These are phyloP conservation scores for Hypselothyrea guttata DNA, from an alignment of 2,888 invertebrate species.

Conservation along the genomic window DNA sequence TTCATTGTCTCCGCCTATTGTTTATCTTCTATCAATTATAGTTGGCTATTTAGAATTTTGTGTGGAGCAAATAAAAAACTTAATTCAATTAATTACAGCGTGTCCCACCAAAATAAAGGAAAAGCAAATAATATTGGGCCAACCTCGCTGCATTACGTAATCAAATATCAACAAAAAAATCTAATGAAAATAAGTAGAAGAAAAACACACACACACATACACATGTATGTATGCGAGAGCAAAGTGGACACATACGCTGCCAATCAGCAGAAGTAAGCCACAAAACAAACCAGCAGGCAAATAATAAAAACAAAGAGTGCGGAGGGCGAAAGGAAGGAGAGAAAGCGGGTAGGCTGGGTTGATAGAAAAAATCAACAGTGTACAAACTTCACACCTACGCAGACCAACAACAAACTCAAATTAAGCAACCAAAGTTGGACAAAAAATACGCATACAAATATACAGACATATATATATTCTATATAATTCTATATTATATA, in stretches of 20 bases:
- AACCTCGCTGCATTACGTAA: slow-evolving; percentile 51
- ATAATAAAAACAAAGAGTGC: slow-evolving; percentile 21
- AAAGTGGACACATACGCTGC: slow-evolving; percentile 54
- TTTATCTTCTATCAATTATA: too few relatives aligned
- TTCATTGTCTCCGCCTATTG: too few relatives aligned
- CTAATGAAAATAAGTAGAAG: slow-evolving; percentile 28
- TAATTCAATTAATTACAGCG: slow-evolving; percentile 62
- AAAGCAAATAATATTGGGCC: slow-evolving; percentile 8
- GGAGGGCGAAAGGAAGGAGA: neutral
- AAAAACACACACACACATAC: slow-evolving; percentile 12
- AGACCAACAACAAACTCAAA: slow-evolving; percentile 29
- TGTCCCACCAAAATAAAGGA: slow-evolving; percentile 24
- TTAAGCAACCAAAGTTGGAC: slow-evolving; percentile 51
- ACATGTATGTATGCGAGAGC: slow-evolving; percentile 5
- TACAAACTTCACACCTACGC: slow-evolving; percentile 49
- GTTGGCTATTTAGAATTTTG: slow-evolving; percentile 7
- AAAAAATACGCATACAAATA: slow-evolving; percentile 15
- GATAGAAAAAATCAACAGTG: slow-evolving; percentile 10
- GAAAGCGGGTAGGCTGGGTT: too few relatives aligned
- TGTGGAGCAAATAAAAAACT: slow-evolving; percentile 3
- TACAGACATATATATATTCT: slow-evolving; percentile 21
- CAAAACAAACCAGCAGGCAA: slow-evolving; percentile 54
- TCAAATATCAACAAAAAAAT: slow-evolving; percentile 51
- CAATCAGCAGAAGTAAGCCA: slow-evolving; percentile 67
- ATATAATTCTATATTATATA: neutral